phyloP scores from a whole-genome alignment of 2,888 invertebrate species.

The Sphaeridia pumilis region DNA sequence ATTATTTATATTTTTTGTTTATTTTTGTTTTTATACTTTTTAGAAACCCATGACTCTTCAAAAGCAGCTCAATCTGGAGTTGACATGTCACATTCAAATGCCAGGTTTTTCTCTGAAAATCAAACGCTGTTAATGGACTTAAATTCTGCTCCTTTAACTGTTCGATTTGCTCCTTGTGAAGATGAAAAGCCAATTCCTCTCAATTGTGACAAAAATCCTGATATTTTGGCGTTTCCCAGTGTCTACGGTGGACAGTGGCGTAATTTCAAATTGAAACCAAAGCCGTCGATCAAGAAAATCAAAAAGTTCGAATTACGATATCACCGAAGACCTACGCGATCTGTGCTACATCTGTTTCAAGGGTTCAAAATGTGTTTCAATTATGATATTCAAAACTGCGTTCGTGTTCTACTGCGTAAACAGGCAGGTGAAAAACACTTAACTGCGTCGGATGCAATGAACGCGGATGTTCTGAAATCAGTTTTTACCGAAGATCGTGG shows the following conservation, averaged over 20 bases:
- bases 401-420: constrained; percentile 12
- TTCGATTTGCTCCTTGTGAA: constrained; percentile 16
- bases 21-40: too few species aligned
- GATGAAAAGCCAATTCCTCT: constrained; percentile 15
- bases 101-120: too few species aligned
- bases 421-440: not conserved
- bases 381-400: not conserved
- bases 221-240: constrained; percentile 19
- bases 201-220: constrained; percentile 12
- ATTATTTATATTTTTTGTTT: not conserved
- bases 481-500: constrained; percentile 18
- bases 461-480: not conserved
- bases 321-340: constrained; percentile 9
- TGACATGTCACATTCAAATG: not conserved
- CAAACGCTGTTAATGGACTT: too few species aligned
- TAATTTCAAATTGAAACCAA: constrained; percentile 1
- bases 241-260: constrained; percentile 18
- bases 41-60: too few species aligned
- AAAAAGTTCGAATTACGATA: constrained; percentile 15
- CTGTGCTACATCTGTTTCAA: not conserved
- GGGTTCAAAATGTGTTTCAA: constrained; percentile 2
- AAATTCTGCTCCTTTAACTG: not conserved
- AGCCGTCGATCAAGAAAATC: constrained; percentile 13
- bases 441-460: constrained; percentile 9
- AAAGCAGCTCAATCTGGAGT: not conserved